Conservation (phyloP, 2,797 vertebrate genomes). For the Aldrovandia affinis region DNA sequence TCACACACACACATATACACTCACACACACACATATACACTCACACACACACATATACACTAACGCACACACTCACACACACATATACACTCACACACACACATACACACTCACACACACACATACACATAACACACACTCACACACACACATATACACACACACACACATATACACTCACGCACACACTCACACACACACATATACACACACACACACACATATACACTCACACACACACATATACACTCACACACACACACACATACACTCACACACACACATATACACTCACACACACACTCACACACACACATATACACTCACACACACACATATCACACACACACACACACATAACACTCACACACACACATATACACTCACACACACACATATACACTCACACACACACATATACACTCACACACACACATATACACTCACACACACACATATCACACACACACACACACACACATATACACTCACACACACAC, state of each 20-base stretch:
- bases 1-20: conserved; percentile 31
- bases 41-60: conserved; percentile 24
- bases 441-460: not conserved
- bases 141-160: no score
- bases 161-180: not conserved
- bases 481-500: not conserved
- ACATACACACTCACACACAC: not conserved
- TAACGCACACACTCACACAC: conserved; percentile 8
- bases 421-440: conserved; percentile 22
- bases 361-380: not conserved
- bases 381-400: conserved; percentile 27
- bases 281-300: not conserved
- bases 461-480: not conserved
- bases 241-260: conserved; percentile 22
- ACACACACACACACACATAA: not conserved
- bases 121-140: not conserved
- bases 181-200: conserved; percentile 1
- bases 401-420: conserved; percentile 32
- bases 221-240: conserved; percentile 33
- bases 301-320: not conserved
- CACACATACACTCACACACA: conserved; percentile 12
- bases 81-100: not conserved
- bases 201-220: conserved; percentile 24
- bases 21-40: no score
- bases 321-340: not conserved